Percentiles rank a stretch among this genome's conserved stretches.
Evolutionary conservation across 2,113 vertebrate genomes (phyloP).

Genomic region (Cercopithecus mona): DNA sequence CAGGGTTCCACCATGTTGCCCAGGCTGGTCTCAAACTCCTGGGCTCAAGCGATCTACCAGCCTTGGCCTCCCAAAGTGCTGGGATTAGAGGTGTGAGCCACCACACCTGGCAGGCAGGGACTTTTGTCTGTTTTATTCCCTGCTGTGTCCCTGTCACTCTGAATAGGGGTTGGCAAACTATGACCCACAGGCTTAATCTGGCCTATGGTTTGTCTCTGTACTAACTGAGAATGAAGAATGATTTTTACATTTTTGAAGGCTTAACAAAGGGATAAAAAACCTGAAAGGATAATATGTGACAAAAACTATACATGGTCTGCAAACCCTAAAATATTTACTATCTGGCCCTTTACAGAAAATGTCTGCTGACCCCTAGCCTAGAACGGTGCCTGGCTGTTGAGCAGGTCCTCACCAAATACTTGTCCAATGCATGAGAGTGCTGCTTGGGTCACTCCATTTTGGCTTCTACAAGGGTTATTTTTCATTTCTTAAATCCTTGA

Average conservation of each 20-base stretch:
- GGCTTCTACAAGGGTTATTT: background rate
- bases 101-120: background rate
- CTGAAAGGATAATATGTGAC: background rate
- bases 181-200: background rate
- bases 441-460: background rate
- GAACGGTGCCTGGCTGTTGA: background rate
- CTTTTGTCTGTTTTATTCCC: background rate
- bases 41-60: too few species aligned
- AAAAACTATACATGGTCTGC: background rate
- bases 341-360: background rate
- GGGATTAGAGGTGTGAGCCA: too few species aligned
- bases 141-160: background rate
- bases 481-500: background rate
- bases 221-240: background rate
- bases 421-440: background rate
- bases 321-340: background rate
- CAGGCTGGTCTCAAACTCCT: too few species aligned
- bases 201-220: background rate
- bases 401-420: background rate
- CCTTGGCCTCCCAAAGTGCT: too few species aligned
- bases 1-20: too few species aligned
- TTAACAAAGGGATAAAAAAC: background rate
- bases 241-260: background rate
- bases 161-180: background rate
- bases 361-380: background rate